These are phyloP conservation scores for Ptychadena robeensis DNA, from an alignment of 2,797 vertebrate genomes.

Conservation along the genomic window DNA sequence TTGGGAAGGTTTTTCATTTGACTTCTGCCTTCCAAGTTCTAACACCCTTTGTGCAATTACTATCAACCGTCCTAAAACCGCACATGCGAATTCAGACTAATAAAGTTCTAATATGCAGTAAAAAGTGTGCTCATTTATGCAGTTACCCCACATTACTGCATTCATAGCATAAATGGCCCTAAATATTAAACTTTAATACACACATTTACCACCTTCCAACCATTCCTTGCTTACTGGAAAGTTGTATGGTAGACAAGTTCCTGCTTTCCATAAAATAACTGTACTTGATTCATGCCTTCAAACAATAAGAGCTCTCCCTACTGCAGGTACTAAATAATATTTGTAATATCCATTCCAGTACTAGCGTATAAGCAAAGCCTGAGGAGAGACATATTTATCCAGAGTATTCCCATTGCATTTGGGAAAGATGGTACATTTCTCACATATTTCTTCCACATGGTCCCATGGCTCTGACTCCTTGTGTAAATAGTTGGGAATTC, in stretches of 20 bases:
- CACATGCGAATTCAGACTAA: too few species aligned
- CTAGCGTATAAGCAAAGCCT: constrained; percentile 18
- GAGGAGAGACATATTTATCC: constrained; percentile 45
- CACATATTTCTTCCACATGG: constrained; percentile 14
- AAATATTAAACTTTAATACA: not conserved
- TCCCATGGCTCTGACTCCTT: constrained; percentile 19
- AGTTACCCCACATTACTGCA: too few species aligned
- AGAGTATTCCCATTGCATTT: constrained; percentile 42
- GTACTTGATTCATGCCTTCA: not conserved
- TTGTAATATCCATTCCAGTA: constrained; percentile 4
- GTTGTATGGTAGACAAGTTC: not conserved
- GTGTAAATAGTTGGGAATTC: constrained; percentile 53
- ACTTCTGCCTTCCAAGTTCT: too few species aligned
- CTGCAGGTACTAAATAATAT: not conserved
- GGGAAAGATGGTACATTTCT: constrained; percentile 18
- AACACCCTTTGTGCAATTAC: too few species aligned
- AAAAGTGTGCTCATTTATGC: too few species aligned
- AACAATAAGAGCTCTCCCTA: not conserved
- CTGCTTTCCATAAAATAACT: not conserved
- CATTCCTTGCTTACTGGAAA: not conserved
- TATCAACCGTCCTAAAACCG: too few species aligned
- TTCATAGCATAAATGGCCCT: too few species aligned
- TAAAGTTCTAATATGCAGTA: too few species aligned
- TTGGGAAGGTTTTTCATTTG: too few species aligned
- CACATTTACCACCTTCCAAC: not conserved